phyloP scores from a whole-genome alignment of 2,797 vertebrate genomes.

The Ammospiza maritima region DNA sequence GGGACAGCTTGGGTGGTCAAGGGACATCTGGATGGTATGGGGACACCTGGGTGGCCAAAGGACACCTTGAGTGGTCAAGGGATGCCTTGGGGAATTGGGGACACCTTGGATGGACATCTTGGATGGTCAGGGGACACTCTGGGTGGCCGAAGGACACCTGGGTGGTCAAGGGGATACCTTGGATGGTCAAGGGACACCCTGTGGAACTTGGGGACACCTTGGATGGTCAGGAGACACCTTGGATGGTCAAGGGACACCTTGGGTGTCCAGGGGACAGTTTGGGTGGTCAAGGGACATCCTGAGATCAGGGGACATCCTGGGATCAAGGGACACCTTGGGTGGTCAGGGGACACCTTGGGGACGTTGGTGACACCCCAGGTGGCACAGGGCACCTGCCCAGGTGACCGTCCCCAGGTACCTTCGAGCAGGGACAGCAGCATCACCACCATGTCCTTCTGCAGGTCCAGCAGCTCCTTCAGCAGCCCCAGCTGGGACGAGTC shows the following conservation, averaged over 20 bases:
- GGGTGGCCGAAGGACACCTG: no score
- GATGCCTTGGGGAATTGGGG: no score
- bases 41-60: no score
- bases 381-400: neutral
- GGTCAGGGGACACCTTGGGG: no score
- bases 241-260: no score
- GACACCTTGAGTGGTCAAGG: no score
- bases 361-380: no score
- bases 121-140: no score
- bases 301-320: no score
- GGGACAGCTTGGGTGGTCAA: neutral
- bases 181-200: neutral
- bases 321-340: no score
- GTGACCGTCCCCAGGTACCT: neutral
- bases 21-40: neutral
- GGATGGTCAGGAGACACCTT: neutral
- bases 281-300: no score
- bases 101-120: no score
- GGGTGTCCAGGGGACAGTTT: neutral
- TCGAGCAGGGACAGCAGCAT: constrained; percentile 93
- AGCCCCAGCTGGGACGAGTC: constrained; percentile 94
- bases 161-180: neutral
- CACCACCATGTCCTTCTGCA: constrained; percentile 98
- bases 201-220: neutral
- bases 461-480: constrained; percentile 92